Percentiles rank a stretch among this genome's conserved stretches.
Conservation (phyloP, 2,113 vertebrate species). For the Chascanopsetta lugubris region DNA sequence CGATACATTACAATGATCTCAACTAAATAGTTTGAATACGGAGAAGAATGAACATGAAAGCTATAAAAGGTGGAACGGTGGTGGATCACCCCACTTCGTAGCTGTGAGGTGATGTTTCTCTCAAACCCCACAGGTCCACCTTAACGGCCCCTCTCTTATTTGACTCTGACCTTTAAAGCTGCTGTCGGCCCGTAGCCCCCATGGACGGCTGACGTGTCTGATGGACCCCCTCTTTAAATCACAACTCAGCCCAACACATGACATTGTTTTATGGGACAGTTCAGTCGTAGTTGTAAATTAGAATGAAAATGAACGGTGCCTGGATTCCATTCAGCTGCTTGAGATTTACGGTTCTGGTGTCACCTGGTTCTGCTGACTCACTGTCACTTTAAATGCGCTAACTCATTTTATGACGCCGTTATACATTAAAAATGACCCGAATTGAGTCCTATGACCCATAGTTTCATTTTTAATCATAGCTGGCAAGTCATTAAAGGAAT, state of each 20-base stretch:
- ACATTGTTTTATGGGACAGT: neutral
- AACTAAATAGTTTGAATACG: conserved; percentile 9
- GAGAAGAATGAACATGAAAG: neutral
- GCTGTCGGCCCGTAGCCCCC: too few species aligned
- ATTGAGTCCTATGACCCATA: too few species aligned
- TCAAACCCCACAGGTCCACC: too few species aligned
- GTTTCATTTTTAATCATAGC: neutral
- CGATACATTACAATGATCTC: neutral
- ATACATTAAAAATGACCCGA: neutral
- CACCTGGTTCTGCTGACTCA: neutral
- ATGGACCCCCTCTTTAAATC: neutral
- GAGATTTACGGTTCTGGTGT: neutral
- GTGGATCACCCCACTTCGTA: too few species aligned
- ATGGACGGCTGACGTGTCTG: neutral
- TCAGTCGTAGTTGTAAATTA: too few species aligned
- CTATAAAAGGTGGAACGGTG: too few species aligned
- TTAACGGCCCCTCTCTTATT: too few species aligned
- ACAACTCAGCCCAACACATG: neutral
- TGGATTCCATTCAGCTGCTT: neutral
- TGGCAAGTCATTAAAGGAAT: neutral
- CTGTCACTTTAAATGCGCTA: neutral
- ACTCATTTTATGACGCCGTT: neutral
- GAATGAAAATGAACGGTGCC: neutral
- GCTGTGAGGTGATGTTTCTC: too few species aligned
- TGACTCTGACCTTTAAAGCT: neutral